These are phyloP conservation scores for Ips nitidus DNA, from an alignment of 1,140 invertebrate genomes.

Conservation along the genomic window DNA sequence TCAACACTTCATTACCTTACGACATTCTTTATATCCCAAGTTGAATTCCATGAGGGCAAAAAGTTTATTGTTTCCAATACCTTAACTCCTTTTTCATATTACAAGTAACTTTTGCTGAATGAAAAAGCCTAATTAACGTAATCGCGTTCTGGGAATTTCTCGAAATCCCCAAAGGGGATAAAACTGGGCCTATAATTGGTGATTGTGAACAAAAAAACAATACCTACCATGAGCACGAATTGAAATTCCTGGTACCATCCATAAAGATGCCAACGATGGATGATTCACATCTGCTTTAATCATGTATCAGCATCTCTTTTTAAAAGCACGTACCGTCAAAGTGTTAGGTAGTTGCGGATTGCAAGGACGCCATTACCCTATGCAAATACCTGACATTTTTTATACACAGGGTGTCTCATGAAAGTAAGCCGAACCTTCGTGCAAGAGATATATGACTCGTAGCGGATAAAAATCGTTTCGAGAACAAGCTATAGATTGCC, in stretches of 20 bases:
- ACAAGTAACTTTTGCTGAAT: background rate
- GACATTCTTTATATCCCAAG: no score
- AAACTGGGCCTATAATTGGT: conserved; percentile 1
- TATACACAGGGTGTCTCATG: conserved; percentile 9
- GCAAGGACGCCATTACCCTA: conserved; percentile 25
- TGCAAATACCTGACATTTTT: conserved; percentile 24
- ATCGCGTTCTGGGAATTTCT: background rate
- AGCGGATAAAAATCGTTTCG: conserved; percentile 15
- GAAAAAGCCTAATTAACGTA: background rate
- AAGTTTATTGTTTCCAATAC: no score
- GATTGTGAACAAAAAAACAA: background rate
- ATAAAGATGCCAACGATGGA: conserved; percentile 21
- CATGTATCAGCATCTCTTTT: conserved; percentile 13
- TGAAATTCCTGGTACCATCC: conserved; percentile 2
- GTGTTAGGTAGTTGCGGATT: conserved; percentile 9
- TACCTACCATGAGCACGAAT: conserved; percentile 3
- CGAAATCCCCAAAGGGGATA: background rate
- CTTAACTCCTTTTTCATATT: background rate
- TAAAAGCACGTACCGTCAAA: conserved; percentile 3
- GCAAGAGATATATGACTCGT: conserved; percentile 11
- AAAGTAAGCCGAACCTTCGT: conserved; percentile 11
- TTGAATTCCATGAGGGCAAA: no score
- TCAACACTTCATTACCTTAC: no score
- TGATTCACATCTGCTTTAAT: conserved; percentile 25
- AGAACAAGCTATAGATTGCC: conserved; percentile 11